These are phyloP conservation scores for Adrianichthys oophorus DNA, from an alignment of 2,797 vertebrate species.

Conservation along the genomic window DNA sequence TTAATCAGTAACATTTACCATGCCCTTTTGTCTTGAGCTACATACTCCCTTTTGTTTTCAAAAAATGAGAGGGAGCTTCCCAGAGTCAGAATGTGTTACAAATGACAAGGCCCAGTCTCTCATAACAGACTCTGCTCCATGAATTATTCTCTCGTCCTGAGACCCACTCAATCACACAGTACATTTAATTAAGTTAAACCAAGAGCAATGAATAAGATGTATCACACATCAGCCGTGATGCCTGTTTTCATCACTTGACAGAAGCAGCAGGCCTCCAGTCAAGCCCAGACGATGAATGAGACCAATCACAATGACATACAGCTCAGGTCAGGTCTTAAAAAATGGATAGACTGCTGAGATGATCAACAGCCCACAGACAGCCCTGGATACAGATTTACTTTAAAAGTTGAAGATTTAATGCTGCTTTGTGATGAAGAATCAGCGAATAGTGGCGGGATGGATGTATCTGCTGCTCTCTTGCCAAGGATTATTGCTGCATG, in stretches of 20 bases:
- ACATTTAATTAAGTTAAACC: constrained; percentile 77
- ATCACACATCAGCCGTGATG: constrained; percentile 59
- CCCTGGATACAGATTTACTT: constrained; percentile 38
- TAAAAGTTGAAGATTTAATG: constrained; percentile 54
- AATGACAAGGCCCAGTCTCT: constrained; percentile 61
- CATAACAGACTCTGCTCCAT: constrained; percentile 61
- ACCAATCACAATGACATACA: constrained; percentile 61
- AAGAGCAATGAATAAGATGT: constrained; percentile 71
- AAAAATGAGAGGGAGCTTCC: constrained; percentile 42
- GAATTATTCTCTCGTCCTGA: constrained; percentile 70
- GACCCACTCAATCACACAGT: constrained; percentile 64
- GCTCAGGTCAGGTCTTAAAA: constrained; percentile 39
- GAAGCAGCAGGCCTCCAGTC: constrained; percentile 54
- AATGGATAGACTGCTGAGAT: constrained; percentile 65
- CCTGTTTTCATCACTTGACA: constrained; percentile 60
- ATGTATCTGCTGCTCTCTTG: constrained; percentile 42
- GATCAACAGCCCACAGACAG: constrained; percentile 55
- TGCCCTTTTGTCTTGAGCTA: constrained; percentile 12
- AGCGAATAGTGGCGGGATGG: constrained; percentile 45
- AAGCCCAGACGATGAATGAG: constrained; percentile 48
- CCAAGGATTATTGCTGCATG: constrained; percentile 57
- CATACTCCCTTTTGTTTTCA: constrained; percentile 22
- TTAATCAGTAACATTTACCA: constrained; percentile 33
- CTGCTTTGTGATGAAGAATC: constrained; percentile 51
- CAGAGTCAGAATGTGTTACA: constrained; percentile 58